These are phyloP conservation scores for Phengaris alcon DNA, from an alignment of 2,888 invertebrate species.

Conservation along the genomic window DNA sequence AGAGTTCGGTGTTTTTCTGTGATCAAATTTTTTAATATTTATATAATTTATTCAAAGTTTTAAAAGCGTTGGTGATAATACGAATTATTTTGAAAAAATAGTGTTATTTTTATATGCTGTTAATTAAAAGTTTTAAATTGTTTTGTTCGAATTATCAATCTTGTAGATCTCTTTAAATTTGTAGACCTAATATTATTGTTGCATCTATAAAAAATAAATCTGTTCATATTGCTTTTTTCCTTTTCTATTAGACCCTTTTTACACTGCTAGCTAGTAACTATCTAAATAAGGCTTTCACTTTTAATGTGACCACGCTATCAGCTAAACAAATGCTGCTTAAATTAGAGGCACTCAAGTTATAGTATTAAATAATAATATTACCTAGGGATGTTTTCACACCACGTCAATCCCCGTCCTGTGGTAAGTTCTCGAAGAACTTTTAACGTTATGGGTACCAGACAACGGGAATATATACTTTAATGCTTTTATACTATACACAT, in stretches of 20 bases:
- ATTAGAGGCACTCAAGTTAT: no score
- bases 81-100: constrained; percentile 26
- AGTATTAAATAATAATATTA: no score
- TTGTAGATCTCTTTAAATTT: constrained; percentile 28
- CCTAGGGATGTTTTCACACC: no score
- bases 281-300: no score
- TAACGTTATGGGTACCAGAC: no score
- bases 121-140: constrained; percentile 25
- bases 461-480: no score
- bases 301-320: no score
- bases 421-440: no score
- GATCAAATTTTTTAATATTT: constrained; percentile 28
- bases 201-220: constrained; percentile 31
- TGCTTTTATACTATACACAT: no score
- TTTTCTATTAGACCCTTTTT: background rate
- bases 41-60: constrained; percentile 28
- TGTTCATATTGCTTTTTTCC: constrained; percentile 25
- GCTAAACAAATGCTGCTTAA: no score
- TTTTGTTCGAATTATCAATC: constrained; percentile 25
- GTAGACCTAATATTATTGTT: constrained; percentile 27
- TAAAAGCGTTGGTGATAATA: constrained; percentile 29
- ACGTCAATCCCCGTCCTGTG: no score
- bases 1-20: constrained; percentile 28
- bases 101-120: constrained; percentile 30
- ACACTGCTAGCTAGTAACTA: no score